phyloP scores from a whole-genome alignment of 1,140 invertebrate genomes.

The Ceratitis capitata region DNA sequence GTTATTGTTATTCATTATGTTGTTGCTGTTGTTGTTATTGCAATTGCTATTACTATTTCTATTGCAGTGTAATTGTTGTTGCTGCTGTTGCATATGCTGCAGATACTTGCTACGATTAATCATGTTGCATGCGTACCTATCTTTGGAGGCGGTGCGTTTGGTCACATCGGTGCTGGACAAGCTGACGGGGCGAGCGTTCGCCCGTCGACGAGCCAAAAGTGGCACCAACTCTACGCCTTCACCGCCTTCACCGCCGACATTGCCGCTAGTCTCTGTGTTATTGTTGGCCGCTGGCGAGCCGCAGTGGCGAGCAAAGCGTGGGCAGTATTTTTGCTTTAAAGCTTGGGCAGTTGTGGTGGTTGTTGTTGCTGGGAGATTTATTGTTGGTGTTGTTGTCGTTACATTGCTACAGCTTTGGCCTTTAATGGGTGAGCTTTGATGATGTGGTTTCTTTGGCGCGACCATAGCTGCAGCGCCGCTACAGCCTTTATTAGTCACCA shows the following conservation, averaged over 20 bases:
- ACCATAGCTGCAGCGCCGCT: background rate
- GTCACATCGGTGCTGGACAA: constrained; percentile 72
- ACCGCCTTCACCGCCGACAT: constrained; percentile 49
- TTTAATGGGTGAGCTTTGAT: constrained; percentile 21
- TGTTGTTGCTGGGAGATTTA: background rate
- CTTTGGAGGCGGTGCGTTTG: constrained; percentile 62
- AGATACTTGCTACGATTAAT: constrained; percentile 31
- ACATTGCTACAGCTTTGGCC: background rate
- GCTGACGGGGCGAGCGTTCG: constrained; percentile 61
- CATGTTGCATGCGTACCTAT: constrained; percentile 63
- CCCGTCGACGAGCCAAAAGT: constrained; percentile 68
- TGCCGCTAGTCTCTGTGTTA: constrained; percentile 44
- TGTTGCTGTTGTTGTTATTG: constrained; percentile 57
- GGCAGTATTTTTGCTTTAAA: constrained; percentile 48
- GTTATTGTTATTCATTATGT: constrained; percentile 53
- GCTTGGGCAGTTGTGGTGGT: constrained; percentile 35
- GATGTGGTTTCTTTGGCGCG: background rate
- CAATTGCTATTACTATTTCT: constrained; percentile 55
- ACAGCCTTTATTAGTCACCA: constrained; percentile 40
- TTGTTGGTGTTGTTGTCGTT: too few species aligned
- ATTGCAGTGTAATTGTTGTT: constrained; percentile 47
- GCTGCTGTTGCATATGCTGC: constrained; percentile 23
- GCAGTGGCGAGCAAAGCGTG: constrained; percentile 47
- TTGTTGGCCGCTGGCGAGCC: background rate
- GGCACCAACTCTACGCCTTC: constrained; percentile 74